phyloP scores from a whole-genome alignment of 2,888 invertebrate species.

The Coelopa pilipes region DNA sequence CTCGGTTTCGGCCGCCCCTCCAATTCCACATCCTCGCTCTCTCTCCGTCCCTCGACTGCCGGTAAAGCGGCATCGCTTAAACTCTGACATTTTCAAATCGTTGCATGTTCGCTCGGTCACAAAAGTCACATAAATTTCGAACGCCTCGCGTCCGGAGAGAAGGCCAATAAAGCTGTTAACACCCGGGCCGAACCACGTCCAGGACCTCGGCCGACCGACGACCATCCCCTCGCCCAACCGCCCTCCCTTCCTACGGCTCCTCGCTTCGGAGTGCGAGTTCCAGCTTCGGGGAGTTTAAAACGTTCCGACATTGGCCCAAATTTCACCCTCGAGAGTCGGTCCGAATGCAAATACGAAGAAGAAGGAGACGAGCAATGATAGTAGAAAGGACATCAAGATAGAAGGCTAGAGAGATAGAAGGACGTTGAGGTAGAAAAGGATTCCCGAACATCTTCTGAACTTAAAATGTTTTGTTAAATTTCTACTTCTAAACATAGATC shows the following conservation, averaged over 20 bases:
- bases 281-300: neutral
- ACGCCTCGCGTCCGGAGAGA: neutral
- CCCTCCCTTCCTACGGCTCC: no score
- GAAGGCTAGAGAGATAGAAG: no score
- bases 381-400: no score
- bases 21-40: neutral
- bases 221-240: no score
- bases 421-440: no score
- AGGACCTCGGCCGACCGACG: no score
- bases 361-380: neutral
- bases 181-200: neutral
- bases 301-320: constrained; percentile 5
- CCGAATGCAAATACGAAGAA: constrained; percentile 8
- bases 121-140: constrained; percentile 18
- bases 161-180: constrained; percentile 16
- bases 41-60: neutral
- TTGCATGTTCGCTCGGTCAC: constrained; percentile 10
- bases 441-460: no score
- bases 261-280: neutral
- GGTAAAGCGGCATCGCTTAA: neutral
- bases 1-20: neutral
- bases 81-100: constrained; percentile 17
- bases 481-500: no score
- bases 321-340: constrained; percentile 4
- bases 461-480: no score